Evolutionary conservation across 2,113 vertebrate species (phyloP).

Genomic region (Anhinga rufa): DNA sequence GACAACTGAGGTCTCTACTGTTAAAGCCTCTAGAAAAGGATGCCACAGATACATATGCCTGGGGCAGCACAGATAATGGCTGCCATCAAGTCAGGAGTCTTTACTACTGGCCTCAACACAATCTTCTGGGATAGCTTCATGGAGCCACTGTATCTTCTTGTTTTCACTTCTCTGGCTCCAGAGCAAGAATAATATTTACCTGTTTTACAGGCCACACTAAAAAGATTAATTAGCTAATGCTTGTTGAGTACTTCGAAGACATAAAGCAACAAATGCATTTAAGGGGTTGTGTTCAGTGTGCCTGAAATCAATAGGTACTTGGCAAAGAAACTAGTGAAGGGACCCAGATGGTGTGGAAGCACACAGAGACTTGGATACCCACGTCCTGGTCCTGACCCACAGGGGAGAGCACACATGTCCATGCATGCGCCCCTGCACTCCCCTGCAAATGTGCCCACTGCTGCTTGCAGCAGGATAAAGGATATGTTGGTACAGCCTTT

Average conservation of each 20-base stretch:
- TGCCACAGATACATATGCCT: neutral
- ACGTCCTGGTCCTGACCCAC: neutral
- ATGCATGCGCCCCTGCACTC: rapidly evolving
- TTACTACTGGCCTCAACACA: neutral
- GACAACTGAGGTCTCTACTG: neutral
- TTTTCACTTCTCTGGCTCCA: neutral
- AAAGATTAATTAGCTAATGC: neutral
- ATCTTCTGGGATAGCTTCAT: neutral
- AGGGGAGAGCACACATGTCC: neutral
- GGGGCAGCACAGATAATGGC: neutral
- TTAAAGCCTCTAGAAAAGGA: neutral
- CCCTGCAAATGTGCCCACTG: neutral
- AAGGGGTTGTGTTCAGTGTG: neutral
- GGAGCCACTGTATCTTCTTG: neutral
- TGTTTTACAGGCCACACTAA: neutral
- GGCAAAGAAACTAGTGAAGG: neutral
- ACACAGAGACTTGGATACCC: neutral
- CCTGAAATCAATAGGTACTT: neutral
- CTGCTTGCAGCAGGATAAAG: neutral
- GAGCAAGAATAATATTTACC: slow-evolving; percentile 7
- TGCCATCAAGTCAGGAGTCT: neutral
- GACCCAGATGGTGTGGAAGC: neutral
- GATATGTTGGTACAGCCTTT: neutral
- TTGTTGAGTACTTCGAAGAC: neutral
- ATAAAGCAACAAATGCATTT: neutral